phyloP scores from a whole-genome alignment of 2,113 vertebrate genomes.

The Fregata magnificens region DNA sequence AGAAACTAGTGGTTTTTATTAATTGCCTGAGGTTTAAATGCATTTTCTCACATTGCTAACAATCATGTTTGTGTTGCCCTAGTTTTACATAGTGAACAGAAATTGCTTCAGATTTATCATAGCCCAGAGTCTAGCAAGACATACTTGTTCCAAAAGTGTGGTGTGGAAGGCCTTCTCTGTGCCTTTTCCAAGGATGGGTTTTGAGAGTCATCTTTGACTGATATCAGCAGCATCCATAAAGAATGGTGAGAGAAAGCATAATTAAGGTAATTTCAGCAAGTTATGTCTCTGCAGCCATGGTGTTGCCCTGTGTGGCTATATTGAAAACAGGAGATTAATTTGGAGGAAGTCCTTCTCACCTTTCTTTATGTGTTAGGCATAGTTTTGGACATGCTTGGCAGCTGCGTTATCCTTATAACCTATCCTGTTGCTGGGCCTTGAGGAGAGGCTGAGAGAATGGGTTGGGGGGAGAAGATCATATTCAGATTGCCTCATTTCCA shows the following conservation, averaged over 20 bases:
- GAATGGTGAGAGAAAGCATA: not conserved
- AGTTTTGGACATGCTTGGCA: not conserved
- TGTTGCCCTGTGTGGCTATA: not conserved
- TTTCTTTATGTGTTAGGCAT: not conserved
- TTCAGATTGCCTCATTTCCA: not conserved
- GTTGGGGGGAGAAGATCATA: not conserved
- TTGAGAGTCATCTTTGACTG: not conserved
- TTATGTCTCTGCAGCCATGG: not conserved
- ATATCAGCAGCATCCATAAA: not conserved
- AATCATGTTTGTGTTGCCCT: not conserved
- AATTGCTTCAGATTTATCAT: not conserved
- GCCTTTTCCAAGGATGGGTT: not conserved
- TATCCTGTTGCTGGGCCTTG: rapidly evolving
- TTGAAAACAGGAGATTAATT: not conserved
- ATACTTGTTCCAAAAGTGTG: not conserved
- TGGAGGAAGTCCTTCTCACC: not conserved
- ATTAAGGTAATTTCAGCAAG: not conserved
- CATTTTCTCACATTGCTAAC: not conserved
- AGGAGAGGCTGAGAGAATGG: not conserved
- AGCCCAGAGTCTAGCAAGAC: not conserved
- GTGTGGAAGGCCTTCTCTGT: not conserved
- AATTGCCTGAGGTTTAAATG: not conserved
- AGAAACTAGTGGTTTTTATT: not conserved
- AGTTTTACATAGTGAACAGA: not conserved
- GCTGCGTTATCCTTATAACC: not conserved